phyloP scores from a whole-genome alignment of 2,888 invertebrate genomes.

The Dione juno region DNA sequence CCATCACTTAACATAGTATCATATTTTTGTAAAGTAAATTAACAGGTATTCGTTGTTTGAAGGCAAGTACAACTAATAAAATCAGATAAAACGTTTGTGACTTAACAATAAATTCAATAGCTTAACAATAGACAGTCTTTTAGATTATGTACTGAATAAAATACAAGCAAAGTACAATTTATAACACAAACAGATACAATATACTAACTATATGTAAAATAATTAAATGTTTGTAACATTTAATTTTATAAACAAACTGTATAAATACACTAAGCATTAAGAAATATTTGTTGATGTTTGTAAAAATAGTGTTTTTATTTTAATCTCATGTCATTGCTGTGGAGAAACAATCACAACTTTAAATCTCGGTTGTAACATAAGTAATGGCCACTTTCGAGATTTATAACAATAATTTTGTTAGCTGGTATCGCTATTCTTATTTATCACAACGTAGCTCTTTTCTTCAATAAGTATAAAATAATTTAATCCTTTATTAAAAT shows the following conservation, averaged over 20 bases:
- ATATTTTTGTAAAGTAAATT: conserved; percentile 45
- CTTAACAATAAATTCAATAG: conserved; percentile 78
- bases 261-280: conserved; percentile 31
- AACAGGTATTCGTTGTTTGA: conserved; percentile 79
- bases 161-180: conserved; percentile 58
- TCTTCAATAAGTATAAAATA: conserved; percentile 14
- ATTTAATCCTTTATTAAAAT: neutral
- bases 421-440: conserved; percentile 25
- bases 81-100: conserved; percentile 78
- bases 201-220: conserved; percentile 29
- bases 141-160: conserved; percentile 67
- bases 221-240: conserved; percentile 42
- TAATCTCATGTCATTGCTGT: conserved; percentile 24
- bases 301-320: conserved; percentile 20
- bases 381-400: conserved; percentile 25
- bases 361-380: conserved; percentile 27
- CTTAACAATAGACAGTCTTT: conserved; percentile 82
- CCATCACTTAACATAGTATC: conserved; percentile 38
- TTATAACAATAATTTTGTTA: conserved; percentile 16
- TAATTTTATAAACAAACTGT: conserved; percentile 32
- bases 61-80: conserved; percentile 69
- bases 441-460: conserved; percentile 30
- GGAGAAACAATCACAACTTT: conserved; percentile 26
- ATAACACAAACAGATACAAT: conserved; percentile 47
- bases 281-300: conserved; percentile 30